Evolutionary conservation across 2,888 invertebrate species (phyloP).

Genomic region (Callyntrura guangdongensis): DNA sequence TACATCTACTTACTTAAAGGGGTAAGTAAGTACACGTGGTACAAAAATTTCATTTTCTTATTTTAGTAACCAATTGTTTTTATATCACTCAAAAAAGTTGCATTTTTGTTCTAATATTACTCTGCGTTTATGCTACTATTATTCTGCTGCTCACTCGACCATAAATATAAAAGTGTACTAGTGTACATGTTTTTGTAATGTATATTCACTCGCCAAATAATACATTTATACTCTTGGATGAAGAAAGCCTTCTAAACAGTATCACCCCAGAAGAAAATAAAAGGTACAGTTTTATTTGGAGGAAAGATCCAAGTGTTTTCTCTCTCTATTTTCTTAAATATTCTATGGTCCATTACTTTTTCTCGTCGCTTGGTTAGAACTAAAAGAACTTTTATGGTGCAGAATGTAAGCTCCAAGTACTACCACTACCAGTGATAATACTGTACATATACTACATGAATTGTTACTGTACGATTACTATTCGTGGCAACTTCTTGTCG

Average conservation of each 20-base stretch:
- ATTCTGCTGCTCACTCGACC: not conserved
- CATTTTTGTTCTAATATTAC: no score
- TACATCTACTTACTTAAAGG: not conserved
- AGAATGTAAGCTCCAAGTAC: not conserved
- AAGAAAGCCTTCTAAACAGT: not conserved
- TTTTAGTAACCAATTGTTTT: not conserved
- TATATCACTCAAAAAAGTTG: constrained; percentile 7
- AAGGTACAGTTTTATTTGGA: constrained; percentile 9
- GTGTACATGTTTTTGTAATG: not conserved
- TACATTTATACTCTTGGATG: constrained; percentile 4
- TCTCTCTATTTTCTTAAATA: constrained; percentile 66
- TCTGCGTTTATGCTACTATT: no score
- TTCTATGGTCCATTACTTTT: constrained; percentile 68
- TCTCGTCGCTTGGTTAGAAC: not conserved
- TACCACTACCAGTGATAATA: not conserved
- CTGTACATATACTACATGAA: not conserved
- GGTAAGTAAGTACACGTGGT: not conserved
- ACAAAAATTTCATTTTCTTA: not conserved
- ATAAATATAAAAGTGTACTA: not conserved
- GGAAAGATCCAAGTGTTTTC: constrained; percentile 32
- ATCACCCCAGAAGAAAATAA: not conserved
- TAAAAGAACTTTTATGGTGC: constrained; percentile 20
- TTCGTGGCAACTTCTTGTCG: not conserved
- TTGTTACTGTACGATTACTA: not conserved
- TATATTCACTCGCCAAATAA: not conserved